Conservation (phyloP, 2,888 invertebrate species). For the Conchocele bisecta region DNA sequence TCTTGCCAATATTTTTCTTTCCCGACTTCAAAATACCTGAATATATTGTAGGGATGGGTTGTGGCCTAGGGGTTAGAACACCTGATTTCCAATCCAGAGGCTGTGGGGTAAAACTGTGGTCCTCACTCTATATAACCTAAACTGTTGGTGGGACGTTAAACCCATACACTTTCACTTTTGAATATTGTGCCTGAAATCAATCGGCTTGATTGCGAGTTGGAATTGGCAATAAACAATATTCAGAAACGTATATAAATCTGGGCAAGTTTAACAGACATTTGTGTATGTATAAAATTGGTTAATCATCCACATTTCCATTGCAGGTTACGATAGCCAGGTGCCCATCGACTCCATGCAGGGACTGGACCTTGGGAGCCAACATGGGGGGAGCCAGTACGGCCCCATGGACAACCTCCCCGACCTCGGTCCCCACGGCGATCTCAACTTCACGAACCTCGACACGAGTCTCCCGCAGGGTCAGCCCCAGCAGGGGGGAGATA, state of each 20-base stretch:
- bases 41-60: no score
- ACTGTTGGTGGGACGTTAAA: no score
- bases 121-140: no score
- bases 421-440: conserved; percentile 85
- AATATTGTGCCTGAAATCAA: no score
- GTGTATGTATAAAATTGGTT: neutral
- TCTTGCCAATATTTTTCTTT: no score
- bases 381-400: conserved; percentile 87
- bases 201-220: no score
- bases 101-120: no score
- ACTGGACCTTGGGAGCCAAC: conserved; percentile 91
- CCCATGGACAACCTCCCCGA: conserved; percentile 87
- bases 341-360: conserved; percentile 99
- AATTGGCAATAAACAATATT: no score
- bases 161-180: no score
- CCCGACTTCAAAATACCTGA: no score
- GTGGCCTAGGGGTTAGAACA: no score
- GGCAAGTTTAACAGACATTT: neutral
- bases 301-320: conserved; percentile 61
- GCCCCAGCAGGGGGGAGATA: conserved; percentile 65
- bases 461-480: conserved; percentile 90
- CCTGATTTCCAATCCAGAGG: no score
- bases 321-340: conserved; percentile 96
- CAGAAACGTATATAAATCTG: neutral
- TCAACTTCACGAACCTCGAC: conserved; percentile 89